Evolutionary conservation across 2,113 vertebrate species (phyloP), one percentile per base, ranked within the genome.

Genomic region (Emydura subglobosa): DNA sequence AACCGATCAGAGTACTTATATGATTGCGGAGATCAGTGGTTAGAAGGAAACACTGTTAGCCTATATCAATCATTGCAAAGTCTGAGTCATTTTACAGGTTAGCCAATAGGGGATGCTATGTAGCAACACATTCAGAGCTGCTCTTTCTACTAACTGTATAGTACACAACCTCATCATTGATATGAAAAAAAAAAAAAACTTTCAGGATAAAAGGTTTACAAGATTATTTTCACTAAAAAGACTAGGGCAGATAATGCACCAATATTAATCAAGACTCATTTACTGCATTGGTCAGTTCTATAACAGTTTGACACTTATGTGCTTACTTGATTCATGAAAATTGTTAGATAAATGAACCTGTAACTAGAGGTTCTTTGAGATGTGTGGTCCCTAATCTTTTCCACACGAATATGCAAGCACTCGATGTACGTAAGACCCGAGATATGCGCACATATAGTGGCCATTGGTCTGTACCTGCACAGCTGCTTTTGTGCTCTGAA

Each of bases 71-170:
- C 49, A 44, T 24, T 27, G 42, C n/a, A 72, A 72, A 86, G 53
- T 29, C 49, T 25, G 78, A 65, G 93, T 86, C 54, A 92, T 82
- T 96, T 95, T 87, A 96, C 31, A 95, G 82, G 87, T 93, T 74
- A 80, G 47, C 65, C 96, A 96, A 93, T 1, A 96, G 86, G 91
- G 83, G 86, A 90, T 83, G 85, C 83, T 86, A 47, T 61, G 83
- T 44, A 93, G 87, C 92, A 94, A 93, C 72, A 86, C 54, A 95
- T 34, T 78, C 68, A 90, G 5, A 82, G 39, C 22, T 86, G 25
- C 50, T 68, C 90, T 87, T 95, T 94, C 83, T 94, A 44, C 24
- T 49, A 78, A 42, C 54, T 47, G n/a, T 39, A 80, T 79, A 24
- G 65, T n/a, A 83, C 10, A 92, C 4, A 27, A 49, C 47, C 55